Percentiles rank a stretch among this genome's conserved stretches.
Conservation (phyloP, 2,113 vertebrate genomes). For the Embiotoca jacksoni region DNA sequence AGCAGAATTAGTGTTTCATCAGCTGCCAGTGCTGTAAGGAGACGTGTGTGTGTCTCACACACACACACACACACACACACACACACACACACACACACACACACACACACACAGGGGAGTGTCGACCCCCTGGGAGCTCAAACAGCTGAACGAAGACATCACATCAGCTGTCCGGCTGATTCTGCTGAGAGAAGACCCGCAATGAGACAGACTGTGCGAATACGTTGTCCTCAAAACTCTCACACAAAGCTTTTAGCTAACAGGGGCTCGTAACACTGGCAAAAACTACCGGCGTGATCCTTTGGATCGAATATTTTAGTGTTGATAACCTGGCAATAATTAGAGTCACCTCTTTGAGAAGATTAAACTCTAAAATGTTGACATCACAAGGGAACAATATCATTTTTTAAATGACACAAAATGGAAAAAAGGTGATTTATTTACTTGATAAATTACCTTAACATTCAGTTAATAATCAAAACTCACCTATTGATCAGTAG, state of each 20-base stretch:
- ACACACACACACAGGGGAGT: constrained; percentile 38
- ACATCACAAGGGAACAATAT: too few relatives aligned
- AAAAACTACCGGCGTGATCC: background rate
- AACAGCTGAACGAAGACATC: constrained; percentile 72
- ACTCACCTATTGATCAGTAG: too few relatives aligned
- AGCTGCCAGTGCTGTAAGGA: constrained; percentile 63
- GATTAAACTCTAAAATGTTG: too few relatives aligned
- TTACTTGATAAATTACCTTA: too few relatives aligned
- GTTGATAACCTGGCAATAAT: background rate
- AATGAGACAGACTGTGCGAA: constrained; percentile 8
- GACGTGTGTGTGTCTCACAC: constrained; percentile 1
- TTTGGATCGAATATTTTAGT: background rate
- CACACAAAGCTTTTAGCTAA: background rate
- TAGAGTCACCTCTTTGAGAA: too few relatives aligned
- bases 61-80: constrained; percentile 23
- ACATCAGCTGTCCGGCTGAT: constrained; percentile 68
- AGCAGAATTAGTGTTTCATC: constrained; percentile 74
- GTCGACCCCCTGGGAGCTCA: constrained; percentile 48
- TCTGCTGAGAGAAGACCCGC: constrained; percentile 48
- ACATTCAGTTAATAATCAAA: too few relatives aligned
- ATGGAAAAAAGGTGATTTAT: too few relatives aligned
- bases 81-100: background rate
- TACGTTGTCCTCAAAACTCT: constrained; percentile 1
- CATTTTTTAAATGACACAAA: too few relatives aligned
- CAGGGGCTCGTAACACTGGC: background rate